These are phyloP conservation scores for Dicaeum eximium DNA, from an alignment of 2,113 vertebrate genomes.

Conservation along the genomic window DNA sequence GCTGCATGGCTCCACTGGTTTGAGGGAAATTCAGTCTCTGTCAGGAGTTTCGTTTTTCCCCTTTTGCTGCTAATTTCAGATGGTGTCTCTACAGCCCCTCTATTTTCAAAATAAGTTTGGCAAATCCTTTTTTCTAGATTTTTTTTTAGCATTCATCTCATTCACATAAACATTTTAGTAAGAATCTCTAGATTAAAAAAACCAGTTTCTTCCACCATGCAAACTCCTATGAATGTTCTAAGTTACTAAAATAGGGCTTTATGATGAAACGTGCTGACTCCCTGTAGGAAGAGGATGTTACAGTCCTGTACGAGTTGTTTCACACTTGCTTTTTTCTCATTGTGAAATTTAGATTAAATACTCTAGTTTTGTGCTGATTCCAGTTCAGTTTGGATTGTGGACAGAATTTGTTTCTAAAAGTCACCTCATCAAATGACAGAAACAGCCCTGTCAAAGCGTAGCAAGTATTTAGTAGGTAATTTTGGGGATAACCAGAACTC, in stretches of 20 bases:
- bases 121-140: neutral
- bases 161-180: neutral
- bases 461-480: neutral
- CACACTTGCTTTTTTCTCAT: neutral
- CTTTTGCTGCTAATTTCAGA: neutral
- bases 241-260: neutral
- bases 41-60: neutral
- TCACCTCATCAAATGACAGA: neutral
- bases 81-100: neutral
- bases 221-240: neutral
- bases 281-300: neutral
- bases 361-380: slow-evolving; percentile 15
- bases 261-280: neutral
- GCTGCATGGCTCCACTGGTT: neutral
- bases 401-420: slow-evolving; percentile 17
- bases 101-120: neutral
- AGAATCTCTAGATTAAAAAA: neutral
- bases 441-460: neutral
- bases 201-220: neutral
- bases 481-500: neutral
- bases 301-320: neutral
- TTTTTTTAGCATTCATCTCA: neutral
- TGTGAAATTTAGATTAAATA: neutral
- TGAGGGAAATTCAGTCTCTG: neutral
- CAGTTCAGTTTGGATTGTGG: neutral